A percentile compares a stretch with the other conserved stretches of the same genome.
Evolutionary conservation across 2,113 vertebrate genomes (phyloP).

Genomic region (Cynocephalus volans): DNA sequence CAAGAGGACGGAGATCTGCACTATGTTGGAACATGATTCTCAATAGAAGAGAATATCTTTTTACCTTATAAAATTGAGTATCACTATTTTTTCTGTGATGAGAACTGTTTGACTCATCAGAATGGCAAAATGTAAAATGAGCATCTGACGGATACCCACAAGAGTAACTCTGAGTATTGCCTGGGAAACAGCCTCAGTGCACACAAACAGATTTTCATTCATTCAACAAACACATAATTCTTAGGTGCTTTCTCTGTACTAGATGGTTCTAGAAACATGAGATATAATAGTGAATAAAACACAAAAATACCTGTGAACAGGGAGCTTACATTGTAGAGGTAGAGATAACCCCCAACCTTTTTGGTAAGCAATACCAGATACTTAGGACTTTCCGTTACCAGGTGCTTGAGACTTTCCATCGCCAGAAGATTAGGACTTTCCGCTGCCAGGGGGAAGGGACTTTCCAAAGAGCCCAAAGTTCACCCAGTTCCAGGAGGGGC

Average conservation of each 20-base stretch:
- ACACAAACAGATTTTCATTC: background rate
- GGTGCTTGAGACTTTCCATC: no score
- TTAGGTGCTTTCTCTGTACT: background rate
- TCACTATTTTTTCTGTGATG: background rate
- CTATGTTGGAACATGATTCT: background rate
- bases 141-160: background rate
- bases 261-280: background rate
- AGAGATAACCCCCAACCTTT: no score
- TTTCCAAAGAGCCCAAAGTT: no score
- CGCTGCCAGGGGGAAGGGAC: no score
- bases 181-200: background rate
- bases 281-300: background rate
- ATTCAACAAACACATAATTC: background rate
- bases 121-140: background rate
- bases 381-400: no score
- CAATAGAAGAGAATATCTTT: background rate
- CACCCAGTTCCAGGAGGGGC: no score
- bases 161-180: background rate
- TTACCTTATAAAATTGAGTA: background rate
- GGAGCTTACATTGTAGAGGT: background rate
- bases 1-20: background rate
- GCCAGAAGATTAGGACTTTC: no score
- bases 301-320: background rate
- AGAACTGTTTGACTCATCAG: background rate
- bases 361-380: no score